These are phyloP conservation scores for Lacanobia oleracea DNA, from an alignment of 2,888 invertebrate species.

Conservation along the genomic window DNA sequence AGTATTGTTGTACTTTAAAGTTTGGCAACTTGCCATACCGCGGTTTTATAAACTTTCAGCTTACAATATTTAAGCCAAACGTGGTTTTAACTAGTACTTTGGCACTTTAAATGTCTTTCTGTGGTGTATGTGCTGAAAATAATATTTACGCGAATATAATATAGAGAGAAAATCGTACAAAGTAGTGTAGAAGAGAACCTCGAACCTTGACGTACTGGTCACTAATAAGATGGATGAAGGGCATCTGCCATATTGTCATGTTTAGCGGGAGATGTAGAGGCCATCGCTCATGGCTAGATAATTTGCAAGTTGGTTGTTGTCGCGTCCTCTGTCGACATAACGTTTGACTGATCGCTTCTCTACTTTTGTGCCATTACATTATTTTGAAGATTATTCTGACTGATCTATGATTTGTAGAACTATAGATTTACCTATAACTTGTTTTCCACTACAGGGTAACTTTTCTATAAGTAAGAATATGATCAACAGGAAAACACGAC, in stretches of 20 bases:
- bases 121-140: not conserved
- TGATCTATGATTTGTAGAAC: not conserved
- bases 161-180: constrained; percentile 3
- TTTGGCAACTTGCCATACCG: constrained; percentile 48
- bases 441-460: not conserved
- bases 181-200: not conserved
- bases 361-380: constrained; percentile 31
- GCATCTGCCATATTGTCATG: constrained; percentile 62
- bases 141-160: constrained; percentile 1
- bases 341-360: constrained; percentile 64
- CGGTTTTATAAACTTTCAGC: constrained; percentile 47
- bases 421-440: too few relatives aligned
- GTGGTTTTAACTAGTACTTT: constrained; percentile 43
- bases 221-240: constrained; percentile 71
- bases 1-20: constrained; percentile 12
- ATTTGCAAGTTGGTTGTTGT: constrained; percentile 72
- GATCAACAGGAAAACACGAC: constrained; percentile 10
- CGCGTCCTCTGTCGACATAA: constrained; percentile 48
- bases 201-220: constrained; percentile 44
- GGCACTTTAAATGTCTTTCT: constrained; percentile 13
- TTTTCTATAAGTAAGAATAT: not conserved
- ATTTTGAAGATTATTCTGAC: constrained; percentile 26
- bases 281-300: constrained; percentile 72
- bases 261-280: constrained; percentile 61
- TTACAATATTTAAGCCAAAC: constrained; percentile 50